Percentiles rank a stretch among this genome's conserved stretches.
Evolutionary conservation across 2,797 vertebrate species (phyloP).

Genomic region (Yasuhikotakia modesta): DNA sequence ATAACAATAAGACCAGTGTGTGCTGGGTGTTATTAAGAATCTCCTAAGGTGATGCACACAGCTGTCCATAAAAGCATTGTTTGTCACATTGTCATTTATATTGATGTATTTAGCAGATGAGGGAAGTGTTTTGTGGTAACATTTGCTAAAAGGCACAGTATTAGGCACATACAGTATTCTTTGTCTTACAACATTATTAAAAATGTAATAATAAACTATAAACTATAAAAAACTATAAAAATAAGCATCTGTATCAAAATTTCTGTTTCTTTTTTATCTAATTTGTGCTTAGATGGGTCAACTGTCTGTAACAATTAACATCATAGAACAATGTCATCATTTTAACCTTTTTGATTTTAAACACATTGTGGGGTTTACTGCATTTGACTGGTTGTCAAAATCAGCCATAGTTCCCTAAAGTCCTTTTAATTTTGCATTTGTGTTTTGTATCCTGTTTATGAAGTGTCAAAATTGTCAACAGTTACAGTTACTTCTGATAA

Average conservation of each 20-base stretch:
- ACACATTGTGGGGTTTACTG: too few species aligned
- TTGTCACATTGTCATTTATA: neutral
- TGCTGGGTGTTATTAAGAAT: neutral
- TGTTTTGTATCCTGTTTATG: neutral
- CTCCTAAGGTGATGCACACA: slow-evolving; percentile 5
- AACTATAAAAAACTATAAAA: too few species aligned
- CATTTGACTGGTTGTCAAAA: too few species aligned
- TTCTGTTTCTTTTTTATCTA: too few species aligned
- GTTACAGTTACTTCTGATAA: neutral
- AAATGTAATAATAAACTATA: too few species aligned
- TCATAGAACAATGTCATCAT: too few species aligned
- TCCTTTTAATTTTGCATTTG: too few species aligned
- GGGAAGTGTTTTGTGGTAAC: neutral
- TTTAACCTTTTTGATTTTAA: too few species aligned
- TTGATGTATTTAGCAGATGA: neutral
- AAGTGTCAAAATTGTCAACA: neutral
- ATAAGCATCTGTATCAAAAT: too few species aligned
- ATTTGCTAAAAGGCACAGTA: neutral
- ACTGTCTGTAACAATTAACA: too few species aligned
- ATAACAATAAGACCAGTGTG: neutral
- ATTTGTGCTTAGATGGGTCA: too few species aligned
- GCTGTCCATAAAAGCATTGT: neutral
- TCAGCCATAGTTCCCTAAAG: too few species aligned
- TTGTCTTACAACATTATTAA: neutral
- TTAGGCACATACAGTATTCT: neutral